Conservation (phyloP, 2,797 vertebrate genomes). For the Rhinophrynus dorsalis region DNA sequence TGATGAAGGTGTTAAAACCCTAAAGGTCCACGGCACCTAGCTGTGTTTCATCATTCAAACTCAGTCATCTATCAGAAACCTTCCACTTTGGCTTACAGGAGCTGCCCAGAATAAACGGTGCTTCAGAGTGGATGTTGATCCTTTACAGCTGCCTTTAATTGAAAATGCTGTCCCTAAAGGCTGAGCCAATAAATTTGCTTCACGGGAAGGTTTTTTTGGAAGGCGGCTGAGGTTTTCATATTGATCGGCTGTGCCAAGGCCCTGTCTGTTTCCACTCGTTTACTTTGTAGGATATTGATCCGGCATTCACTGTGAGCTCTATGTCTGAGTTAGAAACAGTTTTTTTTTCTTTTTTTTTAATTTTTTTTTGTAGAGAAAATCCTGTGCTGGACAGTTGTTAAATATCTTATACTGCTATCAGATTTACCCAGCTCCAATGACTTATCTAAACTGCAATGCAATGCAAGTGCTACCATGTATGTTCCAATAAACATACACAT, state of each 20-base stretch:
- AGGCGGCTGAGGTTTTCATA: slow-evolving; percentile 45
- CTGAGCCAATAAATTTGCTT: slow-evolving; percentile 45
- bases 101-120: slow-evolving; percentile 22
- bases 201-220: slow-evolving; percentile 44
- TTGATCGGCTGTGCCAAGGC: slow-evolving; percentile 50
- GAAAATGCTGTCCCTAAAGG: slow-evolving; percentile 50
- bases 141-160: slow-evolving; percentile 50
- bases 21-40: slow-evolving; percentile 17
- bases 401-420: no score
- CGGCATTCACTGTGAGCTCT: slow-evolving; percentile 43
- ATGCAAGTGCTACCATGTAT: no score
- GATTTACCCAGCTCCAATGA: no score
- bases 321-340: slow-evolving; percentile 25
- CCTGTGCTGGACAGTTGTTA: neutral
- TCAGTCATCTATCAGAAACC: neutral
- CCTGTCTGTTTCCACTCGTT: slow-evolving; percentile 48
- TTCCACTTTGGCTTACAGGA: slow-evolving; percentile 31
- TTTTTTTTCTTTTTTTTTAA: no score
- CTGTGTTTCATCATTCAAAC: slow-evolving; percentile 8
- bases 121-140: slow-evolving; percentile 46
- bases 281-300: slow-evolving; percentile 52
- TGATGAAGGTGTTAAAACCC: slow-evolving; percentile 15
- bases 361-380: neutral
- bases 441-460: no score
- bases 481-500: no score